Conservation (phyloP, 1,140 invertebrate genomes). For the Anthonomus grandis region DNA sequence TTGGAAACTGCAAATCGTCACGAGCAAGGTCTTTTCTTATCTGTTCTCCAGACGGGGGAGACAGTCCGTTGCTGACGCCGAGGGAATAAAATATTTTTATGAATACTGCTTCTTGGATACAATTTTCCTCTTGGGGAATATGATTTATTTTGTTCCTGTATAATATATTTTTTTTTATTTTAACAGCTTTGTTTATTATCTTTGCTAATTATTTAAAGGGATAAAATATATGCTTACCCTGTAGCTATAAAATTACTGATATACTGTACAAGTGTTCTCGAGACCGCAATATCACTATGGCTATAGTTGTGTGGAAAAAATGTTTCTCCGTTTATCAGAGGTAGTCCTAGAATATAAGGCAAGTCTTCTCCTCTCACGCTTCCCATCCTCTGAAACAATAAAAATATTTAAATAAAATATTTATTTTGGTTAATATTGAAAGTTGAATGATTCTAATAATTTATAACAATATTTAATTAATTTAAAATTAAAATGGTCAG, state of each 20-base stretch:
- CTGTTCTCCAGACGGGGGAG: conserved; percentile 1
- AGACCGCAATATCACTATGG: conserved; percentile 65
- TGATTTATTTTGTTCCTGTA: no score
- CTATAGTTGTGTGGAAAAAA: conserved; percentile 69
- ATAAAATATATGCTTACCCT: conserved; percentile 77
- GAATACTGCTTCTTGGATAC: conserved; percentile 1
- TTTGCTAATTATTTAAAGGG: no score
- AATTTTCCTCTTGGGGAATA: conserved; percentile 3
- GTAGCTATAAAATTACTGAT: conserved; percentile 78
- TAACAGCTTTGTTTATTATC: no score
- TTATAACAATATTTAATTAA: no score
- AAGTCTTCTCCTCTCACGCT: conserved; percentile 92
- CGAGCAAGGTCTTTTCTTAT: conserved; percentile 6
- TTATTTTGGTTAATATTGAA: neutral
- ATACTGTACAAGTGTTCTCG: conserved; percentile 74
- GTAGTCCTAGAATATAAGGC: conserved; percentile 89
- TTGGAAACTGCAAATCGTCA: neutral
- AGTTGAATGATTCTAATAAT: no score
- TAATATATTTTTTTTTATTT: no score
- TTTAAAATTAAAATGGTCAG: no score
- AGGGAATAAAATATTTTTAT: conserved; percentile 2
- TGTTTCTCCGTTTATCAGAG: conserved; percentile 65
- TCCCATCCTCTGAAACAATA: conserved; percentile 60
- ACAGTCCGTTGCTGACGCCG: conserved; percentile 8
- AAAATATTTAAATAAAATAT: conserved; percentile 13